Base-by-base conservation (phyloP, 2,797 vertebrate species). In the Carduelis carduelis region DNA sequence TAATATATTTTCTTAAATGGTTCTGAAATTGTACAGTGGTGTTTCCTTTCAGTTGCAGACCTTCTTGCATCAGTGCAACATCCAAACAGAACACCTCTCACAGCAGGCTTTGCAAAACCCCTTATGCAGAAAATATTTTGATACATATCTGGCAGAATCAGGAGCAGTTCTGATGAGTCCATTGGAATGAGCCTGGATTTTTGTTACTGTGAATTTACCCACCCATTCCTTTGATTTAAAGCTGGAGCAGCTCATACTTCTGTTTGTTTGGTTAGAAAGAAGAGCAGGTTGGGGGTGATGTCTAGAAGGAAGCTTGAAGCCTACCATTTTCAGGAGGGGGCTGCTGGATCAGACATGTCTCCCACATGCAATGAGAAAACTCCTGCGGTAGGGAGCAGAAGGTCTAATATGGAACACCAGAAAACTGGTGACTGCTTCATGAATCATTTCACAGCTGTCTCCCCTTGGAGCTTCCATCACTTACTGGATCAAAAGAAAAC, bases 141-240 rank as follows among this genome's bases (percentile, higher is more conserved):
- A 5, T 41, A 41, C 27, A 1, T 39, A 5, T 9, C 61, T 79
- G 71, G 22, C 41, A 9, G 37, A 34, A n/a, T 14, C 53, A 72
- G 47, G 64, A 72, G 16, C 39, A 59, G 23, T 56, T 93, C 52
- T 43, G 41, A 35, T 41, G 22, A 19, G 12, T 32, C 24, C 6
- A 1, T 32, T 50, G 69, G 35, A 74, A 53, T 21, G 65, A 68
- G 46, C 50, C 35, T 78, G 83, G 59, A 5, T 85, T 84, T 78
- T 65, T 50, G 59, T 83, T 81, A 65, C 90, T 95, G 78, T 89
- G 92, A 94, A 65, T 75, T 89, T 77, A 66, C 47, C 87, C 85
- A 71, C 16, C 32, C 18, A 2, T 65, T 43, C 37, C 49, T 71
- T 34, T n/a, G 9, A 47, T 47, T 77, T 64, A 41, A 91, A 94